Percentiles rank a stretch among this genome's conserved stretches.
Evolutionary conservation across 2,113 vertebrate species (phyloP).

Genomic region (Polypterus senegalus): DNA sequence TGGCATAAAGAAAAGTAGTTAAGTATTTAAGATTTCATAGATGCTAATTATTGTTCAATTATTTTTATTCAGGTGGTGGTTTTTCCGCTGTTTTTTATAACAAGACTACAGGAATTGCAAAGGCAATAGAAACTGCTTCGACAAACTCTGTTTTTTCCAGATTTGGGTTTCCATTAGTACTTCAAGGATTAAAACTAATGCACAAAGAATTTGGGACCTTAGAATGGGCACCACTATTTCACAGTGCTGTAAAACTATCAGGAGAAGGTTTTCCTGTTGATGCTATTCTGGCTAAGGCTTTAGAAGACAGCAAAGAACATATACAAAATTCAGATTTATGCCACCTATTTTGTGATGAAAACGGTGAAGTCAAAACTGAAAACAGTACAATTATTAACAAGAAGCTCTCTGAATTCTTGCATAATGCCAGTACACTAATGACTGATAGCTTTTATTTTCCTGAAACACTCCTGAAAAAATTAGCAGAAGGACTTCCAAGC

Average conservation of each 20-base stretch:
- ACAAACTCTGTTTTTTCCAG: not conserved
- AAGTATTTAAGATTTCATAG: too few species aligned
- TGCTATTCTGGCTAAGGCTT: constrained; percentile 21
- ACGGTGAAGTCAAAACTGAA: constrained; percentile 11
- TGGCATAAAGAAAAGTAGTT: too few species aligned
- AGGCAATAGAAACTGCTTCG: constrained; percentile 22
- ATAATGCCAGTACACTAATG: constrained; percentile 6
- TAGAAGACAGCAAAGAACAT: constrained; percentile 23
- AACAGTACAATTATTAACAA: constrained; percentile 23
- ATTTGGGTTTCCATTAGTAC: constrained; percentile 15
- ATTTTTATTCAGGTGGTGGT: constrained; percentile 23
- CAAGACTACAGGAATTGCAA: constrained; percentile 24
- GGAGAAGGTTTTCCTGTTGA: constrained; percentile 42
- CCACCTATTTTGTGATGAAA: constrained; percentile 26
- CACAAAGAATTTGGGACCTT: constrained; percentile 31
- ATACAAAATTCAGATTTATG: constrained; percentile 32
- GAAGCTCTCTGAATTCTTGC: constrained; percentile 28
- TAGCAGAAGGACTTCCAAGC: constrained; percentile 28
- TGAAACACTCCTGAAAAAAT: constrained; percentile 24
- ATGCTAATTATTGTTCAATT: not conserved
- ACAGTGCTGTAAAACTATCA: constrained; percentile 20
- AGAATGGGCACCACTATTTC: constrained; percentile 34
- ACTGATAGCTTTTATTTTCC: constrained; percentile 19
- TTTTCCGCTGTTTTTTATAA: constrained; percentile 34
- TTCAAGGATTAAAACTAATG: constrained; percentile 29